phyloP scores from a whole-genome alignment of 2,888 invertebrate genomes.

The Odiellus spinosus region DNA sequence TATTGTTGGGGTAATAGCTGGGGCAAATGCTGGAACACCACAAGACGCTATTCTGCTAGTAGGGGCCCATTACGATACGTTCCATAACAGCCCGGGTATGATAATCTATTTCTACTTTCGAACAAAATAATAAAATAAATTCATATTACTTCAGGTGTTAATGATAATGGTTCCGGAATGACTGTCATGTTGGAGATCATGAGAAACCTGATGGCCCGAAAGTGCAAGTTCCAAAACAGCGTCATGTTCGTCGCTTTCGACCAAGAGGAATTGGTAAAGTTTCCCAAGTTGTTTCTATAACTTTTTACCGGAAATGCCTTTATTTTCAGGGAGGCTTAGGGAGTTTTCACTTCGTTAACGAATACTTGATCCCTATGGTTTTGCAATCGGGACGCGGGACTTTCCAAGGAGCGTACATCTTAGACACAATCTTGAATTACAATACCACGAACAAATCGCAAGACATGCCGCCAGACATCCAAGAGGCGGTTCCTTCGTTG shows the following conservation, averaged over 20 bases:
- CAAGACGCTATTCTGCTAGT: conserved; percentile 26
- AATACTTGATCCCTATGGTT: conserved; percentile 24
- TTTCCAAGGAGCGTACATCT: conserved; percentile 27
- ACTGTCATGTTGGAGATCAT: conserved; percentile 28
- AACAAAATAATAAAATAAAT: background rate
- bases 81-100: conserved; percentile 22
- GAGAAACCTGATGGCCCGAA: conserved; percentile 22
- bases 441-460: conserved; percentile 25
- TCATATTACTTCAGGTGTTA: conserved; percentile 15
- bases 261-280: conserved; percentile 26
- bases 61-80: conserved; percentile 30
- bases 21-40: conserved; percentile 25
- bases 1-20: conserved; percentile 26
- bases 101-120: background rate
- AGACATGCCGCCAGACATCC: conserved; percentile 24
- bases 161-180: conserved; percentile 30
- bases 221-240: conserved; percentile 21
- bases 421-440: conserved; percentile 29
- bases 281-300: too few species aligned
- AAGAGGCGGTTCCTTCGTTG: conserved; percentile 12
- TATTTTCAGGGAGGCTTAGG: conserved; percentile 23
- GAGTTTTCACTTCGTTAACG: conserved; percentile 25
- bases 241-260: conserved; percentile 31
- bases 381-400: conserved; percentile 26
- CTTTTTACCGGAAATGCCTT: too few species aligned